phyloP scores from a whole-genome alignment of 2,797 vertebrate species.

The Sebastes glaucus region DNA sequence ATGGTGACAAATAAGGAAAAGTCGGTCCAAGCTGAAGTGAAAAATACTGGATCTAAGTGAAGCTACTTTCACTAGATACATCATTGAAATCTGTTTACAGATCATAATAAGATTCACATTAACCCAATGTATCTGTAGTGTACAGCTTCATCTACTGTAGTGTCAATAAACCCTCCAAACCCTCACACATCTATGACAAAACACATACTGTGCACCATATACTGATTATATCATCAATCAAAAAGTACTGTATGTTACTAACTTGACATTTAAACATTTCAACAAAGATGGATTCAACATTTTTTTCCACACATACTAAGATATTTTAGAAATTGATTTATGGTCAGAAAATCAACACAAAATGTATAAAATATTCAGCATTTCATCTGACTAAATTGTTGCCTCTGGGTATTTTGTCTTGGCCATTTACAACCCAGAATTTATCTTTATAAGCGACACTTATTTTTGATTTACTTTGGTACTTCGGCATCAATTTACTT shows the following conservation, averaged over 20 bases:
- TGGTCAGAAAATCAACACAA: not conserved
- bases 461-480: not conserved
- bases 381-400: not conserved
- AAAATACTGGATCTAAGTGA: not conserved
- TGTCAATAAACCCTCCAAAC: not conserved
- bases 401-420: not conserved
- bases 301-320: too few relatives aligned
- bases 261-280: not conserved
- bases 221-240: not conserved
- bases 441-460: not conserved
- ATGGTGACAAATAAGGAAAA: not conserved
- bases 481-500: not conserved
- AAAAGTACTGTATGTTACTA: not conserved
- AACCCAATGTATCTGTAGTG: not conserved
- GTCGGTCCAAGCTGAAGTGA: not conserved
- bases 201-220: not conserved
- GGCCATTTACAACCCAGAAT: not conserved
- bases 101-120: not conserved
- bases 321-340: not conserved
- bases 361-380: not conserved
- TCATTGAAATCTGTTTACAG: not conserved
- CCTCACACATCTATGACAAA: not conserved
- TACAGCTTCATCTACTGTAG: not conserved
- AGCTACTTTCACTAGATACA: not conserved
- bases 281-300: not conserved